These are phyloP conservation scores for Agriopis leucophaearia DNA, from an alignment of 2,888 invertebrate species.

Conservation along the genomic window DNA sequence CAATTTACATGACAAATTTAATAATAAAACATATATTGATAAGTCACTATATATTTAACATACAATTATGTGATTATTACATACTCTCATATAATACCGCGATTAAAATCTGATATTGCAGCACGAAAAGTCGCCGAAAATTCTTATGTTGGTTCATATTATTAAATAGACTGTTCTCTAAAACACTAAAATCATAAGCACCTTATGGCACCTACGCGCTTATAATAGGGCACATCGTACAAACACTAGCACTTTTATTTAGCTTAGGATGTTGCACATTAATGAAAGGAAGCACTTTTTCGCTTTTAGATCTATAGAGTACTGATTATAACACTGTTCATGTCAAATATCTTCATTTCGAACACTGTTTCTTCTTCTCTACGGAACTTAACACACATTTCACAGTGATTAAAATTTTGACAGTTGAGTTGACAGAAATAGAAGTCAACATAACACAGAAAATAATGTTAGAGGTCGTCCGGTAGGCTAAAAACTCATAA, in stretches of 20 bases:
- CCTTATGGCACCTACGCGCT: conserved; percentile 23
- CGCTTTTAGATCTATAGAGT: background rate
- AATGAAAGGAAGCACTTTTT: conserved; percentile 26
- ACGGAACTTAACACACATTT: background rate
- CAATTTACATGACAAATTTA: no score
- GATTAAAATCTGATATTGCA: background rate
- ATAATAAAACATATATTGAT: no score
- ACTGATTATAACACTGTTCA: background rate
- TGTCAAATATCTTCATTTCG: background rate
- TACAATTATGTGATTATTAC: no score
- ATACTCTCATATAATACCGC: background rate
- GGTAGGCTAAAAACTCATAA: no score
- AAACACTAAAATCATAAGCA: conserved; percentile 28
- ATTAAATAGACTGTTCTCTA: background rate
- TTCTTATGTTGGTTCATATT: background rate
- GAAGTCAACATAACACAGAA: no score
- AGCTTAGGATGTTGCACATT: conserved; percentile 17
- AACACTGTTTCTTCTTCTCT: background rate
- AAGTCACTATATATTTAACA: no score
- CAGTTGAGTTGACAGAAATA: no score
- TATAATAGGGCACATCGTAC: conserved; percentile 22
- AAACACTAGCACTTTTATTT: conserved; percentile 25
- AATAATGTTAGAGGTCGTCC: no score
- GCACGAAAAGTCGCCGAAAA: background rate
- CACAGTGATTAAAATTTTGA: no score